Conservation (phyloP, 2,888 invertebrate species). For the Agrochola circellaris region DNA sequence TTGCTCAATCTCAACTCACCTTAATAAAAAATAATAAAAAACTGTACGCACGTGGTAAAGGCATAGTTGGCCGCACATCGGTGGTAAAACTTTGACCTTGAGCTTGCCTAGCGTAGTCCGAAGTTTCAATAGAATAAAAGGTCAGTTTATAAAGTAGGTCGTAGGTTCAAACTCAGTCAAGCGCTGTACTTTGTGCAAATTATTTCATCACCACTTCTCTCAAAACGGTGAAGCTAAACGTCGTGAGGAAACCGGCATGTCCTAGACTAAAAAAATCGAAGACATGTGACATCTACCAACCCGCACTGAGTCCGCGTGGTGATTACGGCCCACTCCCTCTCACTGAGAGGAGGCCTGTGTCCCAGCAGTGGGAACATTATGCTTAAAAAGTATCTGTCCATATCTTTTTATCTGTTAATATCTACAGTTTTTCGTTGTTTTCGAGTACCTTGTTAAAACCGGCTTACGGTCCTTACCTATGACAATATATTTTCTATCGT, state of each 20-base stretch:
- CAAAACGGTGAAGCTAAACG: too few relatives aligned
- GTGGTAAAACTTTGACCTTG: background rate
- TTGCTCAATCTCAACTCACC: background rate
- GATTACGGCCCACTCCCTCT: too few relatives aligned
- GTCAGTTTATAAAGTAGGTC: background rate
- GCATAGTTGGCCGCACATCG: background rate
- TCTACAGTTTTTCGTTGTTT: background rate
- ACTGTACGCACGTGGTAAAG: background rate
- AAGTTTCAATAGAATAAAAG: background rate
- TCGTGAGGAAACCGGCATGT: too few relatives aligned
- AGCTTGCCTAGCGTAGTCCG: background rate
- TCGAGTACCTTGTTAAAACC: background rate
- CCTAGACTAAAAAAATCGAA: too few relatives aligned
- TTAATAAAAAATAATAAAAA: background rate
- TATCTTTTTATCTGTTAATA: background rate
- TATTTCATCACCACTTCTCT: too few relatives aligned
- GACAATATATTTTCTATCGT: background rate
- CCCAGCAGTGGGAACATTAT: too few relatives aligned
- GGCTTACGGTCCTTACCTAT: background rate
- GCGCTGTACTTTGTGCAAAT: too few relatives aligned
- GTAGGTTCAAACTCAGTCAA: too few relatives aligned
- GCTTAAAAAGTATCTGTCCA: too few relatives aligned
- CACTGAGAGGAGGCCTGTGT: too few relatives aligned
- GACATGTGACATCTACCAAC: too few relatives aligned
- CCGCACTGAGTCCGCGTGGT: too few relatives aligned